Conservation (phyloP, 2,797 vertebrate species). For the Clarias platycephalus region DNA sequence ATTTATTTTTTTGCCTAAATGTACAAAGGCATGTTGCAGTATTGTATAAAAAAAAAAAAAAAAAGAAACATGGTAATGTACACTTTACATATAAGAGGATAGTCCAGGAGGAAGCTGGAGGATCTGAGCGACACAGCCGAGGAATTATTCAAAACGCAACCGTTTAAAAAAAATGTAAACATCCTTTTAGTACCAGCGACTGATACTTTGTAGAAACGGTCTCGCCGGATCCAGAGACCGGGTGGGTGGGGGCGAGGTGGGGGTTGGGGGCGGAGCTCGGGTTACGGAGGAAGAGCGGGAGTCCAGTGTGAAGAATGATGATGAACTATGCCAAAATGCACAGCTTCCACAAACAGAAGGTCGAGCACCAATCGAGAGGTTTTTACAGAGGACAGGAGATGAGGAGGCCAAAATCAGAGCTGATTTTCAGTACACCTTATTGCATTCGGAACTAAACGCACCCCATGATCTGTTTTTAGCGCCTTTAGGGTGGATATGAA, state of each 20-base stretch:
- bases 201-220: constrained; percentile 61
- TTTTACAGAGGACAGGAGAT: constrained; percentile 10
- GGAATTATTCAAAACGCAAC: constrained; percentile 65
- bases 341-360: constrained; percentile 34
- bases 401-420: constrained; percentile 8
- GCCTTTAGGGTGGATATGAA: constrained; percentile 11
- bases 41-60: constrained; percentile 80
- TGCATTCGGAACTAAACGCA: constrained; percentile 18
- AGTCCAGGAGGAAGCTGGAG: constrained; percentile 78
- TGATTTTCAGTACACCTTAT: constrained; percentile 4
- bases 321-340: constrained; percentile 50
- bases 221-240: constrained; percentile 32
- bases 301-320: constrained; percentile 48
- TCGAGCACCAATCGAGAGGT: constrained; percentile 46
- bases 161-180: constrained; percentile 75
- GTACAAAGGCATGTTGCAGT: constrained; percentile 96
- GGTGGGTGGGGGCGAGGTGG: neutral
- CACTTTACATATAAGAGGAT: constrained; percentile 91
- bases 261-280: constrained; percentile 6
- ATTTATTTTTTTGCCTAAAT: constrained; percentile 98
- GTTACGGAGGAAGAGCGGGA: constrained; percentile 1
- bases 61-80: constrained; percentile 95
- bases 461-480: neutral
- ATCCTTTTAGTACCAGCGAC: constrained; percentile 78
- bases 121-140: constrained; percentile 66